Evolutionary conservation across 2,797 vertebrate genomes (phyloP), one percentile per base, ranked within the genome.

Genomic region (Coranthus polyacanthus): DNA sequence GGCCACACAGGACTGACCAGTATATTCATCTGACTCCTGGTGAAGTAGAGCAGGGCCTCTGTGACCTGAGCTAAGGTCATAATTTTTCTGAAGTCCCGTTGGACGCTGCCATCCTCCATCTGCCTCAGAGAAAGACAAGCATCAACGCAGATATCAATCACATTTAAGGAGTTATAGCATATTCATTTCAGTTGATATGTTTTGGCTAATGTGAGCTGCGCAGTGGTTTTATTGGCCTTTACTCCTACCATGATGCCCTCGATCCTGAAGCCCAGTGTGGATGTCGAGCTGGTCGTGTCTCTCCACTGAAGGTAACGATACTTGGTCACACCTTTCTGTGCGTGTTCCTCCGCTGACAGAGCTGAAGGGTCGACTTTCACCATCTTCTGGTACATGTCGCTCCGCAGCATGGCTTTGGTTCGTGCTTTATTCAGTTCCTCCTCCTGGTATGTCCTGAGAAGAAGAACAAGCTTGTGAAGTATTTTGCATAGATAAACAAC

Each of bases 311-410:
- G 94, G 88, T 97, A 97, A 17, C 95, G 94, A 21, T 92, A 93
- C 75, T 97, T 97, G 32, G 95, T 95, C 69, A 97, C 90, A 0
- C 90, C 95, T 9, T 72, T 88, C 81, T 93, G 92, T 4, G 72
- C 53, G 0, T 95, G 95, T 75, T 97, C 96, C 73, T 96, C 94
- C 0, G 79, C 73, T 2, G 94, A 93, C 2, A 88, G 95, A 36
- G 94, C 94, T 0, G 73, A 66, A 0, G 95, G 94, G 59, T 97
- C 96, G 58, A 92, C 79, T 51, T 94, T 94, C 66, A 96, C 38
- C 94, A 97, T 97, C 91, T 96, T 97, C 75, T 95, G 93, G 68
- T 96, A 97, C 95, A 97, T 93, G 78, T 97, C 96, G 6, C 72
- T 93, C 13, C 96, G 90, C 53, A 93, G 83, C 3, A 59, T 83